phyloP scores from a whole-genome alignment of 2,888 invertebrate genomes.

The Dione juno region DNA sequence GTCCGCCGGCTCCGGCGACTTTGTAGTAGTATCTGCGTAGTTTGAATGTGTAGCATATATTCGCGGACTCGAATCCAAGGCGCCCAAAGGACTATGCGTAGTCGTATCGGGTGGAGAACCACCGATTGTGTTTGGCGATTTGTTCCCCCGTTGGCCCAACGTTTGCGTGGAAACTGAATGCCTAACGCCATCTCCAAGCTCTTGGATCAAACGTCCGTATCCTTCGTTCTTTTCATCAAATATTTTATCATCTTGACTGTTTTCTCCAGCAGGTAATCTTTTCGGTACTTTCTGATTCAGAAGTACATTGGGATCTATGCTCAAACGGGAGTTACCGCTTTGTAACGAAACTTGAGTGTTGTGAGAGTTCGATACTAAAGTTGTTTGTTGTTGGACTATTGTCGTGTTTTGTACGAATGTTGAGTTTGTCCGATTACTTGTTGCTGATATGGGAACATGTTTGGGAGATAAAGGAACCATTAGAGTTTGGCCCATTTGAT shows the following conservation, averaged over 20 bases:
- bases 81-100: conserved; percentile 90
- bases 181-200: conserved; percentile 61
- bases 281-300: conserved; percentile 62
- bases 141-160: conserved; percentile 68
- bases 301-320: conserved; percentile 85
- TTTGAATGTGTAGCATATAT: conserved; percentile 56
- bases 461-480: conserved; percentile 88
- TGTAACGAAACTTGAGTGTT: conserved; percentile 64
- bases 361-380: conserved; percentile 88
- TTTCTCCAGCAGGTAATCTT: conserved; percentile 46
- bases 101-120: conserved; percentile 90
- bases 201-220: conserved; percentile 58
- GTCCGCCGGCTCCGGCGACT: conserved; percentile 74
- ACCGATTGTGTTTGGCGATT: conserved; percentile 60
- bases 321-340: conserved; percentile 72
- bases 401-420: conserved; percentile 94
- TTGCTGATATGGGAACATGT: conserved; percentile 80
- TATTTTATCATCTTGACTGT: conserved; percentile 46
- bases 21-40: conserved; percentile 77
- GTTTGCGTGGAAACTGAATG: conserved; percentile 91
- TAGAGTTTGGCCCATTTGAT: conserved; percentile 87
- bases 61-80: conserved; percentile 65
- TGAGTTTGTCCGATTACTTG: conserved; percentile 84
- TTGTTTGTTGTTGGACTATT: conserved; percentile 92
- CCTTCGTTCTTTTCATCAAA: conserved; percentile 50